These are phyloP conservation scores for Strigamia transsilvanica DNA, from an alignment of 2,888 invertebrate genomes.

Conservation along the genomic window DNA sequence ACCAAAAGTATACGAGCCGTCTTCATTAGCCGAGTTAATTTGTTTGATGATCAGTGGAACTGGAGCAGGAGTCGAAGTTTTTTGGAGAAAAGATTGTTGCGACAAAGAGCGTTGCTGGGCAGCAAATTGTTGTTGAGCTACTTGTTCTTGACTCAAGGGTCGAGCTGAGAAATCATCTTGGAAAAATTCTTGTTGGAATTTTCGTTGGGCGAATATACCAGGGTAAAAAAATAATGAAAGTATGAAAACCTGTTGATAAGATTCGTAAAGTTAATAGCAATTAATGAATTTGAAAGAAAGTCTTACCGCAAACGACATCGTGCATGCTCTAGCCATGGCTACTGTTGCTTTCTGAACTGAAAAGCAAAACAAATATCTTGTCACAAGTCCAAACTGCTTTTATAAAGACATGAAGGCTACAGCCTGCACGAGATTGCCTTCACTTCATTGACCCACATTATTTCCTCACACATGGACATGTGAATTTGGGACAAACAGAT, in stretches of 20 bases:
- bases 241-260: background rate
- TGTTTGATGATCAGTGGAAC: conserved; percentile 72
- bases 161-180: conserved; percentile 10
- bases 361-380: conserved; percentile 14
- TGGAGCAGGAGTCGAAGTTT: conserved; percentile 54
- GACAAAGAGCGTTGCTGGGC: background rate
- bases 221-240: conserved; percentile 9
- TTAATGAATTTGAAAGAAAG: background rate
- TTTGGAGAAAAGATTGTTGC: conserved; percentile 3
- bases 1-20: conserved; percentile 84
- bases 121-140: conserved; percentile 1
- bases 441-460: conserved; percentile 29
- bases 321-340: background rate
- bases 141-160: conserved; percentile 6
- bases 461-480: background rate
- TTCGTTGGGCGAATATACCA: conserved; percentile 7
- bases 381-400: conserved; percentile 13
- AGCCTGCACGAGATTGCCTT: conserved; percentile 26
- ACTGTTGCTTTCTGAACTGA: background rate
- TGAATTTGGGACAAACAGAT: conserved; percentile 34
- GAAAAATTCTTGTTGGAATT: conserved; percentile 27
- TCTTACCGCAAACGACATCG: background rate
- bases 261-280: background rate
- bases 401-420: conserved; percentile 25
- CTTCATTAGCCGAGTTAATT: conserved; percentile 80